Conservation (phyloP, 2,888 invertebrate genomes). For the Erynnis tages region DNA sequence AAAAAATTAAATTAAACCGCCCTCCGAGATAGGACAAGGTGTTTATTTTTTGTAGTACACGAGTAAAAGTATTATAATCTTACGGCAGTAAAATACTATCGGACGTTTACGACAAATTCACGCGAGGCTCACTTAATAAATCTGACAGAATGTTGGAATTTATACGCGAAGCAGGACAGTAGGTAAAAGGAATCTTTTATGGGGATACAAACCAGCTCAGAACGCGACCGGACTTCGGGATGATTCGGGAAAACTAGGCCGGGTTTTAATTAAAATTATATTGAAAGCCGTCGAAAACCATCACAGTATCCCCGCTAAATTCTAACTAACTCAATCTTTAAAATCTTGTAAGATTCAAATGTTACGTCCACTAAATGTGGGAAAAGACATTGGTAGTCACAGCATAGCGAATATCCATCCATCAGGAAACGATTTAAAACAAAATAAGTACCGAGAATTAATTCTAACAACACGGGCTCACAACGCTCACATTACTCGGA, state of each 20-base stretch:
- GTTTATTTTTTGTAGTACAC: conserved; percentile 53
- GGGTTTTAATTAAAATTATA: conserved; percentile 61
- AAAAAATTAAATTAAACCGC: conserved; percentile 33
- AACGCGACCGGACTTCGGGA: conserved; percentile 50
- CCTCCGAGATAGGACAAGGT: conserved; percentile 47
- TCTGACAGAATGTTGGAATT: conserved; percentile 73
- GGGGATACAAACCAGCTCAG: conserved; percentile 61
- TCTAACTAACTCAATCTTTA: neutral
- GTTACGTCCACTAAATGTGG: no score
- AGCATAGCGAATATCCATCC: no score
- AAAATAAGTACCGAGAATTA: no score
- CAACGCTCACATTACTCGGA: conserved; percentile 4
- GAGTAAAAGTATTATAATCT: conserved; percentile 58
- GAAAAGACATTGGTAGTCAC: no score
- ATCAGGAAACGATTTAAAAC: no score
- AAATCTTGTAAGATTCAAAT: no score
- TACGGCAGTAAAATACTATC: conserved; percentile 67
- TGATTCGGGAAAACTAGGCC: conserved; percentile 60
- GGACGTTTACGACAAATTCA: conserved; percentile 77
- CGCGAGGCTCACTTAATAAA: conserved; percentile 75
- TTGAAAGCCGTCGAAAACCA: conserved; percentile 9
- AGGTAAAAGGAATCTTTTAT: conserved; percentile 49
- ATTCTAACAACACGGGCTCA: neutral
- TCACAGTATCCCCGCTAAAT: neutral
- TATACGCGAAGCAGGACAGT: conserved; percentile 60